phyloP scores from a whole-genome alignment of 2,113 vertebrate genomes.

The Pangasianodon gigas region DNA sequence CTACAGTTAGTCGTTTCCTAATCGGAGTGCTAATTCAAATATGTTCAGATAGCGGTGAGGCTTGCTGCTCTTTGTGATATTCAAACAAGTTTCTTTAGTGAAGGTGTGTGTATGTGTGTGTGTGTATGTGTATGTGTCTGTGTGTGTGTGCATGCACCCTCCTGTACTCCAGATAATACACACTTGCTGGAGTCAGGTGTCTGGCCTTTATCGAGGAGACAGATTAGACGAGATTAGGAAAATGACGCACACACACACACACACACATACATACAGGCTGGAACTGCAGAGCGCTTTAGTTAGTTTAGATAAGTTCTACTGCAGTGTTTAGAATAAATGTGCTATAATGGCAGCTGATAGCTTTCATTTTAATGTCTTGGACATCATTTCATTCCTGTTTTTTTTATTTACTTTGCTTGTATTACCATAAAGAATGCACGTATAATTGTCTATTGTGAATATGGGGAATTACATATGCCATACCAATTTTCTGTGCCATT shows the following conservation, averaged over 20 bases:
- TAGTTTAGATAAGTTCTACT: constrained; percentile 57
- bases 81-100: constrained; percentile 75
- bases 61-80: constrained; percentile 73
- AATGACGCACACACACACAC: constrained; percentile 41
- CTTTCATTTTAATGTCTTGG: constrained; percentile 36
- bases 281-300: constrained; percentile 60
- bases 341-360: constrained; percentile 31
- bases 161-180: constrained; percentile 80
- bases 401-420: not conserved
- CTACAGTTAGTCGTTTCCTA: constrained; percentile 68
- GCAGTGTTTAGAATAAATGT: constrained; percentile 45
- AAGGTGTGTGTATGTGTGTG: not conserved
- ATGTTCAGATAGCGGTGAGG: constrained; percentile 40
- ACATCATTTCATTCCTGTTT: constrained; percentile 8
- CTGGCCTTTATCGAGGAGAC: constrained; percentile 83
- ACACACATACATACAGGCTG: constrained; percentile 43
- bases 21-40: constrained; percentile 70
- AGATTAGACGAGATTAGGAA: constrained; percentile 78
- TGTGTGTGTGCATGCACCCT: constrained; percentile 67
- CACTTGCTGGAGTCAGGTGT: constrained; percentile 83
- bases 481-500: not conserved
- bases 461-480: constrained; percentile 16
- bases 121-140: constrained; percentile 57
- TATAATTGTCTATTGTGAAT: constrained; percentile 14
- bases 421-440: constrained; percentile 42